A percentile compares a stretch with the other conserved stretches of the same genome.
Evolutionary conservation across 2,888 invertebrate genomes (phyloP).

Genomic region (Endomychus coccineus): DNA sequence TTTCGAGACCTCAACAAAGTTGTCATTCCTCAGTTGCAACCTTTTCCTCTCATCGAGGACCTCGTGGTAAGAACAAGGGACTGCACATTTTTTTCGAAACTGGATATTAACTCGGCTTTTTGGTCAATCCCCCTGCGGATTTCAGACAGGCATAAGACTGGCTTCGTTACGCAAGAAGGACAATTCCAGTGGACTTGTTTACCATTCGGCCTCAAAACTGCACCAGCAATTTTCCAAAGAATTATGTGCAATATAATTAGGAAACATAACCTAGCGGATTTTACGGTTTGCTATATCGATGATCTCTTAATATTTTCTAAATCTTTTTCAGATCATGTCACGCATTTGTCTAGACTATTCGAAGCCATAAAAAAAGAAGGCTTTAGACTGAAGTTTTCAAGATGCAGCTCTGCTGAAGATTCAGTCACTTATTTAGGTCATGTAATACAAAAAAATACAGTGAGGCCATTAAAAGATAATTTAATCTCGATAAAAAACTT

Average conservation of each 20-base stretch:
- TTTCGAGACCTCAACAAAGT: conserved; percentile 19
- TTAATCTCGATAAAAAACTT: conserved; percentile 16
- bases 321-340: not conserved
- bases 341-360: not conserved
- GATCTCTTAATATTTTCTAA: conserved; percentile 1
- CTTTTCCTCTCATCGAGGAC: conserved; percentile 32
- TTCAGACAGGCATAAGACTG: conserved; percentile 31
- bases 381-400: not conserved
- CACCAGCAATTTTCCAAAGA: conserved; percentile 20
- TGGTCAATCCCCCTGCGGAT: conserved; percentile 34
- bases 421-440: conserved; percentile 17
- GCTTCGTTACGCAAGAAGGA: conserved; percentile 25
- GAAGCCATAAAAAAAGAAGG: not conserved
- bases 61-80: conserved; percentile 30
- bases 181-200: conserved; percentile 24
- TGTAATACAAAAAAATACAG: conserved; percentile 12
- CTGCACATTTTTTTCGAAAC: conserved; percentile 31
- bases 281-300: not conserved
- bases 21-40: conserved; percentile 30
- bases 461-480: conserved; percentile 14
- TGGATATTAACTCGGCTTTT: conserved; percentile 37
- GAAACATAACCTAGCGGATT: not conserved
- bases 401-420: conserved; percentile 10
- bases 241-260: not conserved
- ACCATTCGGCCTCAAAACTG: conserved; percentile 23